phyloP scores from a whole-genome alignment of 2,888 invertebrate genomes.

The Caenorhabditis becei region DNA sequence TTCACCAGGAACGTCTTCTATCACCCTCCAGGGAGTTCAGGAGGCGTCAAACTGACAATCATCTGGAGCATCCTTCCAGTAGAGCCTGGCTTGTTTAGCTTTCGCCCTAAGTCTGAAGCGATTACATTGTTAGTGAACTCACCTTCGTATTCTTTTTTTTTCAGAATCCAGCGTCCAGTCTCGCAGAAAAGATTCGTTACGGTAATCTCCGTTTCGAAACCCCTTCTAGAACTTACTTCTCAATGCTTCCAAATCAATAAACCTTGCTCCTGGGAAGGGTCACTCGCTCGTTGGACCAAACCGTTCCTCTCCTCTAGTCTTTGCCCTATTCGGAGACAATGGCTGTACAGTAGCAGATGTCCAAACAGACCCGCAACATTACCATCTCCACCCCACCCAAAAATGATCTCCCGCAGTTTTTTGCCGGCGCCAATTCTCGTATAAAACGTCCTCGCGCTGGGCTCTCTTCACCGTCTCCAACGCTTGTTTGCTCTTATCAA shows the following conservation, averaged over 20 bases:
- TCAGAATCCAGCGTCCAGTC: no score
- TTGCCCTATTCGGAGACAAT: conserved; percentile 25
- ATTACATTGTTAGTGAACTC: no score
- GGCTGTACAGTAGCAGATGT: conserved; percentile 27
- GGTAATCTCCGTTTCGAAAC: no score
- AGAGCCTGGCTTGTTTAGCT: no score
- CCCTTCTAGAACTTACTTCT: no score
- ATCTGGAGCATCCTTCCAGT: no score
- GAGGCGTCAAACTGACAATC: no score
- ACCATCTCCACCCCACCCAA: neutral
- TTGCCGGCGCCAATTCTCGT: conserved; percentile 2
- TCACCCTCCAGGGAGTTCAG: neutral
- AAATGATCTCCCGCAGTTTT: conserved; percentile 32
- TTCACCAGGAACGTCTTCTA: neutral
- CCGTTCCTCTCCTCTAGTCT: neutral
- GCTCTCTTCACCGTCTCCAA: conserved; percentile 20
- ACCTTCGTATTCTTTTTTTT: no score
- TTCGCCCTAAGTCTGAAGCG: no score
- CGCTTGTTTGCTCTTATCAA: conserved; percentile 50
- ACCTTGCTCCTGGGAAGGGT: neutral
- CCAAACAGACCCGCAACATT: conserved; percentile 43
- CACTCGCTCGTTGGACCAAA: neutral
- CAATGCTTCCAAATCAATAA: neutral
- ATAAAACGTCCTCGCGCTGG: conserved; percentile 26
- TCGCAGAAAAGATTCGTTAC: no score